phyloP scores from a whole-genome alignment of 2,113 vertebrate genomes.

The Psophia crepitans region DNA sequence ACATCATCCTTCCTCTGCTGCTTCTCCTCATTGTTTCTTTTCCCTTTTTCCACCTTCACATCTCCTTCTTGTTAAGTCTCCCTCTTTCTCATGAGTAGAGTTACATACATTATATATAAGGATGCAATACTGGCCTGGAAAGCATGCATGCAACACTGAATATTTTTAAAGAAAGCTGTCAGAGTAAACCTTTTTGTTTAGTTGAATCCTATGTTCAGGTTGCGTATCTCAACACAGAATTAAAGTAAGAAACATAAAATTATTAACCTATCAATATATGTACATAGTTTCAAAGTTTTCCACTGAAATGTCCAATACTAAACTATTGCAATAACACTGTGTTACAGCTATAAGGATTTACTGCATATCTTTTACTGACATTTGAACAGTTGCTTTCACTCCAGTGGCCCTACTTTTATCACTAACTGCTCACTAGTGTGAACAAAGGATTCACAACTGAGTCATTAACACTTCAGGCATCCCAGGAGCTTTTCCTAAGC shows the following conservation, averaged over 20 bases:
- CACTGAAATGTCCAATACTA: background rate
- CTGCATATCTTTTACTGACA: background rate
- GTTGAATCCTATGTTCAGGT: background rate
- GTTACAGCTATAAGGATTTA: background rate
- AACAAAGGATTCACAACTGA: background rate
- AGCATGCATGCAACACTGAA: background rate
- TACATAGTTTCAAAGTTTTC: background rate
- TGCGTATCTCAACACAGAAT: background rate
- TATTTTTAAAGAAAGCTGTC: background rate
- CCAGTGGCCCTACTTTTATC: background rate
- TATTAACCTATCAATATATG: background rate
- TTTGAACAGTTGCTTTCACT: background rate
- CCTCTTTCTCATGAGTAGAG: background rate
- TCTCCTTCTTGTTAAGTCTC: background rate
- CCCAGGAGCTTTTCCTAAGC: background rate
- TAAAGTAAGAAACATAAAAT: background rate
- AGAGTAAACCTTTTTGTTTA: background rate
- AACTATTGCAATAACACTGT: background rate
- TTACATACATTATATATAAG: background rate
- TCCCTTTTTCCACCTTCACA: background rate
- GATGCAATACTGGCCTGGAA: background rate
- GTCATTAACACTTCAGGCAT: background rate
- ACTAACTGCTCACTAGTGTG: background rate
- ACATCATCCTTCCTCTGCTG: background rate
- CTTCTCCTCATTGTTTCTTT: background rate